Base-by-base conservation (phyloP, 2,888 invertebrate species). In the Parnassius apollo region DNA sequence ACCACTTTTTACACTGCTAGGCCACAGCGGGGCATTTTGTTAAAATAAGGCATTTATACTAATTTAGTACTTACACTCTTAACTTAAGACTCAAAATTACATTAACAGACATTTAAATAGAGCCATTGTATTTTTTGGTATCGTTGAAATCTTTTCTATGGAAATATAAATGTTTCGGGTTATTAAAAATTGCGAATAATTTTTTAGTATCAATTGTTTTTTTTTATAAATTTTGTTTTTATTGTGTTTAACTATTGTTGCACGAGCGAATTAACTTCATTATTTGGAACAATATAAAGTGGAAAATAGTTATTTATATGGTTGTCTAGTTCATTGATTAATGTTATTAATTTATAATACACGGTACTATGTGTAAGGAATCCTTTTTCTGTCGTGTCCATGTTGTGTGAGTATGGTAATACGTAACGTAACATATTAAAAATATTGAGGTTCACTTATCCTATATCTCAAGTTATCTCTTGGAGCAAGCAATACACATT, bases 11-110 rank as follows among this genome's bases (percentile, higher is more conserved):
- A 69, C 69, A 67, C 79, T 77, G 75, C 73, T 54, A 67, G 35
- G 35, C 35, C 83, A 42, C 83, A 72, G 81, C 83, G 70, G 79
- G 78, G 56, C 44, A 58, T 66, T 65, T 63, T 11, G 61, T 59
- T 61, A 45, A 18, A 25, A 42, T 8, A 18, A 22, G 18, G 44
- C 45, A 56, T 51, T 44, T n/a, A 42, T 13, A 4, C 11, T 2
- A 9, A 56, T 61, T n/a, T 46, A 35, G 50, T 12, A 13, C 45
- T 59, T 62, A 65, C 50, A 0, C 0, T 0, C n/a, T 7, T 13
- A 0, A 0, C 3, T 25, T 61, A 65, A 55, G 48, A 57, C 44
- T 18, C n/a, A 48, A 13, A 44, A 53, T 64, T 49, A 48, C 1
- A 12, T n/a, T 18, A 18, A 46, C 9, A 12, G 12, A 55, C 7